Evolutionary conservation across 2,797 vertebrate species (phyloP), one percentile per base, ranked within the genome.

Genomic region (Lindbergichthys nudifrons): DNA sequence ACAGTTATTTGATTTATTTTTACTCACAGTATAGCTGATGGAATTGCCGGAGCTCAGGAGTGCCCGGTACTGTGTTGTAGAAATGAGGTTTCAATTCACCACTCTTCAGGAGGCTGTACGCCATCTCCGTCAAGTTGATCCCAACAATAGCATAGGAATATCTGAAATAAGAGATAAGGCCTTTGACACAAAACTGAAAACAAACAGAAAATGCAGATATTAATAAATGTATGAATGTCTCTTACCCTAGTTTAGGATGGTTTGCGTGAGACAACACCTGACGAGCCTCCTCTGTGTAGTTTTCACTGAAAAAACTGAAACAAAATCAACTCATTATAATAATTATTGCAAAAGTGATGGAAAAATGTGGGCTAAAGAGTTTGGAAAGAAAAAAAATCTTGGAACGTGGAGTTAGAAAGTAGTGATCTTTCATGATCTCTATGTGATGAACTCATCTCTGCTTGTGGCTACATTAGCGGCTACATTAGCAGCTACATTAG

Each of bases 71-170:
- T 8, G 93, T 30, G 45, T 98, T 98, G 92, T 99, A 99, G 89
- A 99, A 96, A 81, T 99, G 96, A 56, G 94, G 84, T 82, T 98
- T 99, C 73, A 99, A 89, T 74, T 96, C 92, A 1, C 97, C 96
- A 0, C 90, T 97, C 93, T 95, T 97, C 70, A 99, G 93, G 54
- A 99, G 92, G 88, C 97, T 98, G 83, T 98, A 99, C 0, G 97
- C 97, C 98, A 99, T 99, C 90, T 99, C 98, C 23, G 98, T 99
- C 88, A 99, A 92, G 84, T 99, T 99, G 88, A 99, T 99, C 65
- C 98, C 98, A 87, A 99, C 98, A 79, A 99, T 99, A 85, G 98
- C 98, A 74, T 99, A 99, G 0, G 98, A 99, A 79, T 99, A 99
- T 68, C 98, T 99, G 85, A 30, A 92, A 94, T 0, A 78, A 36